These are phyloP conservation scores for Lampropteryx suffumata DNA, from an alignment of 2,888 invertebrate genomes.

Conservation along the genomic window DNA sequence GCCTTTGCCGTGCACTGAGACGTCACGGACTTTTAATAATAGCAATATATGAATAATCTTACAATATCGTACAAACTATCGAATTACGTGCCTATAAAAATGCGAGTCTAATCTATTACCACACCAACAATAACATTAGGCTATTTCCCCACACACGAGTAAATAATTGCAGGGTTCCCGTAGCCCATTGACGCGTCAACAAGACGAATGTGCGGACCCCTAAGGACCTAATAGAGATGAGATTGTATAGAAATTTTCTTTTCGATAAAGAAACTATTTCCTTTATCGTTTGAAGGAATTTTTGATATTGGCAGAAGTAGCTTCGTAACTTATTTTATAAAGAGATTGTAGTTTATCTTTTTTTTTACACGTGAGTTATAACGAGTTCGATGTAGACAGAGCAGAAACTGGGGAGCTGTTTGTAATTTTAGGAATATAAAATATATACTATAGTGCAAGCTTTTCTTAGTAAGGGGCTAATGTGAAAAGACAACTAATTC, in stretches of 20 bases:
- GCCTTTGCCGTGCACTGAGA: too few relatives aligned
- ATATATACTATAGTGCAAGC: too few relatives aligned
- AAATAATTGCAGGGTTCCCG: constrained; percentile 51
- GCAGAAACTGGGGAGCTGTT: too few relatives aligned
- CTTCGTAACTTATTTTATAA: not conserved
- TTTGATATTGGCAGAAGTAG: constrained; percentile 4
- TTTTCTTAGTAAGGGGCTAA: too few relatives aligned
- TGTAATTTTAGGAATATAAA: too few relatives aligned
- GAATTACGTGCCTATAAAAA: constrained; percentile 2
- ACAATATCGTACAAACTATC: not conserved
- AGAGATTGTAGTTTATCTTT: not conserved
- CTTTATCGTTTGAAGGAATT: constrained; percentile 2
- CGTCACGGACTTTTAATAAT: too few relatives aligned
- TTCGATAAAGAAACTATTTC: constrained; percentile 9
- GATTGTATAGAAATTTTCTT: constrained; percentile 18
- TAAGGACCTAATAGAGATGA: constrained; percentile 18
- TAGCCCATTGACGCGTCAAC: constrained; percentile 55
- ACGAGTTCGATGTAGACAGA: too few relatives aligned
- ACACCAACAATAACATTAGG: constrained; percentile 21
- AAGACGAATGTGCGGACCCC: constrained; percentile 51
- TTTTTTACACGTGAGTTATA: too few relatives aligned
- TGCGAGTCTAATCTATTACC: constrained; percentile 17
- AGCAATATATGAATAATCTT: not conserved
- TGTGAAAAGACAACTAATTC: too few relatives aligned
- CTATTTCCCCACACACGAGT: constrained; percentile 36